A percentile compares a stretch with the other conserved stretches of the same genome.
These are phyloP conservation scores for Griposia aprilina DNA, from an alignment of 2,888 invertebrate genomes.

Conservation along the genomic window DNA sequence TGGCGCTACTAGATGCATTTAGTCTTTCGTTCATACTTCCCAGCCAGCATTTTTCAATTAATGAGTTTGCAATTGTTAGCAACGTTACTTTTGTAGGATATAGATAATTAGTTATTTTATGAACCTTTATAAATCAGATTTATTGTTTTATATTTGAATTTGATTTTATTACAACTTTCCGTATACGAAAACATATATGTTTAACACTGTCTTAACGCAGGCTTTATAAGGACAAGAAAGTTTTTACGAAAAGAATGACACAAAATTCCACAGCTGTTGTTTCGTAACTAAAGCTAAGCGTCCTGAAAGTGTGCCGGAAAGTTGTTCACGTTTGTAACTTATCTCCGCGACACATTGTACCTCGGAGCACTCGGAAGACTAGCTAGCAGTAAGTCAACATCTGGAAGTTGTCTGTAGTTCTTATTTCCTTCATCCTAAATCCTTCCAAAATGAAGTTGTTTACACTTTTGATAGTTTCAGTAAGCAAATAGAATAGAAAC, in stretches of 20 bases:
- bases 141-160: neutral
- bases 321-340: slow-evolving; percentile 34
- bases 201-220: neutral
- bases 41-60: neutral
- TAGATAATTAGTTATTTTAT: neutral
- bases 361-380: neutral
- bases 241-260: slow-evolving; percentile 12
- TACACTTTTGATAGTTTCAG: slow-evolving; percentile 3
- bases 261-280: slow-evolving; percentile 43
- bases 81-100: neutral
- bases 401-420: neutral
- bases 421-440: neutral
- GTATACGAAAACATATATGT: too few relatives aligned
- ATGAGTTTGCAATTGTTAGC: neutral
- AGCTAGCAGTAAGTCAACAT: slow-evolving; percentile 6
- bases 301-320: slow-evolving; percentile 19
- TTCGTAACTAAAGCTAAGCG: slow-evolving; percentile 23
- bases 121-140: neutral
- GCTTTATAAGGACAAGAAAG: neutral
- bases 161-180: neutral
- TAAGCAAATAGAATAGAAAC: neutral
- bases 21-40: neutral
- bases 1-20: slow-evolving; percentile 63
- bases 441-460: slow-evolving; percentile 4
- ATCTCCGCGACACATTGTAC: slow-evolving; percentile 37